A percentile compares a stretch with the other conserved stretches of the same genome.
Evolutionary conservation across 2,113 vertebrate genomes (phyloP).

Genomic region (Leucosticte australis): DNA sequence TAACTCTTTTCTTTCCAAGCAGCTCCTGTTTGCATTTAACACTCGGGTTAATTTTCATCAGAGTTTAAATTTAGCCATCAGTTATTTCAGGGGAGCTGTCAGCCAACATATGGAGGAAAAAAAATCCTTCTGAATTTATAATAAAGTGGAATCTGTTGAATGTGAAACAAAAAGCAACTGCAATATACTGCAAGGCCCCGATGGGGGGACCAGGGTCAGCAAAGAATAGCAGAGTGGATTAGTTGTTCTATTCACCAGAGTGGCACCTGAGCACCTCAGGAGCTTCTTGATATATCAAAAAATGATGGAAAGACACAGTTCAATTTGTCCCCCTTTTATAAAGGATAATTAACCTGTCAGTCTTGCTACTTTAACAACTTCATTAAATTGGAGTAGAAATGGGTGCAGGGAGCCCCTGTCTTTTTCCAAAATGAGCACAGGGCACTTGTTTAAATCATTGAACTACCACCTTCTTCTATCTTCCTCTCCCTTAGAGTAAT

Average conservation of each 20-base stretch:
- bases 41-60: constrained; percentile 92
- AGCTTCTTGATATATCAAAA: constrained; percentile 89
- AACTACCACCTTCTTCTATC: neutral
- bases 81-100: constrained; percentile 90
- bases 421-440: constrained; percentile 66
- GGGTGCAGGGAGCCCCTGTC: constrained; percentile 68
- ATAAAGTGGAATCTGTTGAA: constrained; percentile 86
- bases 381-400: constrained; percentile 88
- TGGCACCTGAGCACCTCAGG: constrained; percentile 80
- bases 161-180: constrained; percentile 78
- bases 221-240: constrained; percentile 83
- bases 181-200: constrained; percentile 76
- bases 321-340: constrained; percentile 99
- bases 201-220: constrained; percentile 76
- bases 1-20: constrained; percentile 85
- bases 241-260: constrained; percentile 82
- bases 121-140: constrained; percentile 81
- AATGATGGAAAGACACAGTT: constrained; percentile 97
- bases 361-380: constrained; percentile 93
- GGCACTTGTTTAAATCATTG: constrained; percentile 49
- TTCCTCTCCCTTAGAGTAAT: neutral
- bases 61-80: constrained; percentile 99
- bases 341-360: constrained; percentile 99
- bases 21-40: constrained; percentile 89
- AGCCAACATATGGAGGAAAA: constrained; percentile 83